phyloP scores from a whole-genome alignment of 1,140 invertebrate genomes.

The Mylabris phalerata region DNA sequence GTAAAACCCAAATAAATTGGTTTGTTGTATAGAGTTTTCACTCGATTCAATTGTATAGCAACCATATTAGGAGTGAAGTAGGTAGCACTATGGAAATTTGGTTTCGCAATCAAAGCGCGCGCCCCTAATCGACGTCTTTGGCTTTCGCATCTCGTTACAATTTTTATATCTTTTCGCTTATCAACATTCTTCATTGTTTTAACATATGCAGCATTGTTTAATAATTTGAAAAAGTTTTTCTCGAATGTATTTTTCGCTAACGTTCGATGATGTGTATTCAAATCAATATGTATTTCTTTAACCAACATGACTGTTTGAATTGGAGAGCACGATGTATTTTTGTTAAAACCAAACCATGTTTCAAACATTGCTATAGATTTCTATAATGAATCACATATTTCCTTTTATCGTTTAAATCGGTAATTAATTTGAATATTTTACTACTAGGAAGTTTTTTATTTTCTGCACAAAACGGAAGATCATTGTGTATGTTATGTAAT shows the following conservation, averaged over 20 bases:
- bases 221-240: no score
- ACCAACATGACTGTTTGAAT: conserved; percentile 11
- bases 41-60: conserved; percentile 34
- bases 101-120: conserved; percentile 25
- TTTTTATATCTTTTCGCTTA: conserved; percentile 24
- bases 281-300: conserved; percentile 16
- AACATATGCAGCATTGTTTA: no score
- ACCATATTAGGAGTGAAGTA: conserved; percentile 39
- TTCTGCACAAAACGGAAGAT: no score
- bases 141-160: conserved; percentile 25
- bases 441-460: no score
- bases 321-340: conserved; percentile 21
- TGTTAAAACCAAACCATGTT: no score
- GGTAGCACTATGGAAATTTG: conserved; percentile 32
- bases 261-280: neutral
- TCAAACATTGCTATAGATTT: no score
- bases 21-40: conserved; percentile 36
- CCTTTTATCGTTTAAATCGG: no score
- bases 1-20: conserved; percentile 33
- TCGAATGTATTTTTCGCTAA: no score
- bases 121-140: conserved; percentile 20
- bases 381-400: no score
- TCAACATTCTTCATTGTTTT: conserved; percentile 13
- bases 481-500: no score
- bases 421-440: no score